A percentile compares a stretch with the other conserved stretches of the same genome.
Conservation (phyloP, 1,140 invertebrate species). For the Diploscapter pachys region DNA sequence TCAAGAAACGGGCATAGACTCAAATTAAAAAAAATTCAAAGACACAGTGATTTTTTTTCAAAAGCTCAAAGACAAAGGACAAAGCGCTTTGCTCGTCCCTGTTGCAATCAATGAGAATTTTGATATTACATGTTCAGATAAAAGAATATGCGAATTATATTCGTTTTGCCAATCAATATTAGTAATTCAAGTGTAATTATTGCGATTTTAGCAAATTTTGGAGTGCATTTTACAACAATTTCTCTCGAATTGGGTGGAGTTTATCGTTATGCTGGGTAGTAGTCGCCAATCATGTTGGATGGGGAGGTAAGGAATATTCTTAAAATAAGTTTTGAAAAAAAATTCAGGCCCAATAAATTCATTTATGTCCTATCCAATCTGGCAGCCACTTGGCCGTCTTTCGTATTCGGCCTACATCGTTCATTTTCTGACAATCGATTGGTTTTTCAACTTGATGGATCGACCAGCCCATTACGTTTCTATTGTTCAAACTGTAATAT, state of each 20-base stretch:
- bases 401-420: conserved; percentile 23
- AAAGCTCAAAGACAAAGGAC: too few relatives aligned
- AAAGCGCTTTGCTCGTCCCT: too few relatives aligned
- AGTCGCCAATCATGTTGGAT: conserved; percentile 17
- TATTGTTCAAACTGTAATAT: conserved; percentile 10
- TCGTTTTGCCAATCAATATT: too few relatives aligned
- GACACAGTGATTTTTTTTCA: too few relatives aligned
- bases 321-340: too few relatives aligned
- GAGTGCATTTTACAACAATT: conserved; percentile 13
- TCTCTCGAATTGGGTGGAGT: conserved; percentile 23
- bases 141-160: too few relatives aligned
- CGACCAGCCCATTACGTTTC: conserved; percentile 18
- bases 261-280: conserved; percentile 23
- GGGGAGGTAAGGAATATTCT: conserved; percentile 1
- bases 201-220: conserved; percentile 2
- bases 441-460: conserved; percentile 18
- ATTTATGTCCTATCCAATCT: conserved; percentile 22
- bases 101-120: too few relatives aligned
- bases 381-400: conserved; percentile 22
- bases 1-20: too few relatives aligned
- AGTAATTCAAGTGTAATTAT: background rate
- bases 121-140: too few relatives aligned
- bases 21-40: too few relatives aligned
- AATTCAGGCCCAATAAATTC: conserved; percentile 1
- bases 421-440: conserved; percentile 11